Base-by-base conservation (phyloP, 2,888 invertebrate genomes). In the Scaptomyza polygonia region DNA sequence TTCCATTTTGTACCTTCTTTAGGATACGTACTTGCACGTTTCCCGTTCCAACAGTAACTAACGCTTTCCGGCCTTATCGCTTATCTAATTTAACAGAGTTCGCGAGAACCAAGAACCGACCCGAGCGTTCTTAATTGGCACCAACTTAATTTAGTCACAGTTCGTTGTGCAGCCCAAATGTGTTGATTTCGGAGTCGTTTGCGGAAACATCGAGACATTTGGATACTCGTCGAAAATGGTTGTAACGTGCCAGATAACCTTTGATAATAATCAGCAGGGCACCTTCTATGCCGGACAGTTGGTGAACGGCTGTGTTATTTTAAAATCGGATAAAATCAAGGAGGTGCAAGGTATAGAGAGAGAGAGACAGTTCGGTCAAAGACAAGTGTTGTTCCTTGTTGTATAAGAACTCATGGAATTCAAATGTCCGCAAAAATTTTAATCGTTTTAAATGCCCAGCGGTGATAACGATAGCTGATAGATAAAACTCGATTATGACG, bases 251-350 rank as follows among this genome's bases (percentile, higher is more conserved):
- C 89, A 89, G 69, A 90, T 92, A 29, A 81, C 83, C 62, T 92
- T 92, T 52, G 90, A 91, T 67, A 80, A 91, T 45, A 91, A 91
- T 73, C 75, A 73, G 14, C 64, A 84, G 29, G 89, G 88, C 36
- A 89, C 89, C 6, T 92, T 89, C 82, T 91, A 88, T 58, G 88
- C 90, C 55, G 92, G 92, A 1, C 91, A 92, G 72, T 65, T 88
- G 48, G 79, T 92, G 8, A 87, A 81, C 42, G 89, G 90, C 0
- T 79, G 79, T 27, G 80, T 89, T n/a, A 79, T 73, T 44, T 61
- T 90, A 2, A 86, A 81, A 30, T 85, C 86, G 40, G 85, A 89
- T 67, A 89, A 89, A 64, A 59, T 67, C 27, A 90, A 89, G 79
- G 89, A 89, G 14, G 88, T 91, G 3, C 88, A 90, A 85, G 90